Base-by-base conservation (phyloP, 2,888 invertebrate species). In the Lathronympha strigana region DNA sequence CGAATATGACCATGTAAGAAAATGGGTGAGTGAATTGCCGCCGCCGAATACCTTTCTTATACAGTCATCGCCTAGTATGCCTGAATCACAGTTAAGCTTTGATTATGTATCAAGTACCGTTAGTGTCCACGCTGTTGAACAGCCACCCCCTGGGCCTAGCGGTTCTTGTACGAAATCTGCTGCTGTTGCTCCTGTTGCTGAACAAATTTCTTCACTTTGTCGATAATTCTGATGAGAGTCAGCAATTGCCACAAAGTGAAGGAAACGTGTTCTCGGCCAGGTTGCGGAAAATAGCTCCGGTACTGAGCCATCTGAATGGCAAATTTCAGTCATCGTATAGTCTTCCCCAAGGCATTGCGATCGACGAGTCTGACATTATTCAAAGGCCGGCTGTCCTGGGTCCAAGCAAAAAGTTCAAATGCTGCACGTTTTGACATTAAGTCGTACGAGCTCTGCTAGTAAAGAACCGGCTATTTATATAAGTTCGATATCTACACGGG, bases 131-230 rank as follows among this genome's bases (percentile, higher is more conserved):
- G 19, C 19, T n/a, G 21, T 31, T 21, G 45, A 31, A 6, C 13
- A 45, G 60, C 49, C 23, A 49, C 49, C 13, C 36, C 45, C 13
- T 33, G 45, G 6, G 45, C 45, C 33, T 33, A 45, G 45, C 45
- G 17, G 21, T 68, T 71, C 31, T 6, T 31, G 43, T 28, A 54
- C 19, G 60, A 64, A 61, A 57, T 31, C 67, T 63, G 67, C 28
- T 25, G 9, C 9, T 5, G 54, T n/a, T 40, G 47, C 73, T 53
- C 62, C 0, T 70, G 53, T 57, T 72, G 43, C 33, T 75, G 11
- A 71, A n/a, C 28, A 67, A 68, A 60, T 72, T 72, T 33, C 68
- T 74, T 25, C 69, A 72, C 45, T 71, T 70, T 62, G 61, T 54
- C 15, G 67, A 69, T 45, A 70, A 71, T 40, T 28, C 40, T 53